Base-by-base conservation (phyloP, 2,797 vertebrate genomes). In the Agapornis canus region DNA sequence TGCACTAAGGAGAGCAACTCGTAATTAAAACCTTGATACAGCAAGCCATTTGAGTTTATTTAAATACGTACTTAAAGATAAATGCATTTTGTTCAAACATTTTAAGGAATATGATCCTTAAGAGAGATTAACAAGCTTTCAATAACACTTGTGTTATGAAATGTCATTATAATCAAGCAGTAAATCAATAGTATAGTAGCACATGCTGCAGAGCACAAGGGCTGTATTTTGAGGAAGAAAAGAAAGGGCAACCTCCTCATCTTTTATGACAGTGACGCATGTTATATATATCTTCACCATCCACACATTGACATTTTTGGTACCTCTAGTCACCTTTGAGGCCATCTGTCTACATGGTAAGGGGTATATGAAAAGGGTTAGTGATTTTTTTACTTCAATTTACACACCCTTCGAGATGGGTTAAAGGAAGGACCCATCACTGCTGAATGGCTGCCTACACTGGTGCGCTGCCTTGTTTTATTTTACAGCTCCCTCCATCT, bases 131-230 rank as follows among this genome's bases (percentile, higher is more conserved):
- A 95, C 80, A 90, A 92, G 87, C 35, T 52, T 88, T 94, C 91
- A 94, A 94, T 88, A 93, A 92, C 92, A 86, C 86, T 95, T 86
- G 77, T 95, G 88, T 90, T 95, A 82, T 73, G 81, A 96, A 95
- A 94, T 84, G 92, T 86, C 91, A 86, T 83, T 88, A 83, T 88
- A 91, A 95, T 79, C 80, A 93, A 94, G 82, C 85, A 92, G 91
- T 88, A 95, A 96, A 96, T 95, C 94, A 91, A 94, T 73, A 84
- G 63, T 13, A 73, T 68, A 37, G 90, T 51, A 92, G 87, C 88
- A 82, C 73, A 60, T 20, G 56, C 65, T 63, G 45, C 70, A 70
- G 45, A 92, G 78, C 5, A 2, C 63, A 75, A 45, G 51, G 51
- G 37, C 35, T 75, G 22, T 69, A 45, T 66, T 91, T 51, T 84